Evolutionary conservation across 2,888 invertebrate species (phyloP).

Genomic region (Lasioglossum calceatum): DNA sequence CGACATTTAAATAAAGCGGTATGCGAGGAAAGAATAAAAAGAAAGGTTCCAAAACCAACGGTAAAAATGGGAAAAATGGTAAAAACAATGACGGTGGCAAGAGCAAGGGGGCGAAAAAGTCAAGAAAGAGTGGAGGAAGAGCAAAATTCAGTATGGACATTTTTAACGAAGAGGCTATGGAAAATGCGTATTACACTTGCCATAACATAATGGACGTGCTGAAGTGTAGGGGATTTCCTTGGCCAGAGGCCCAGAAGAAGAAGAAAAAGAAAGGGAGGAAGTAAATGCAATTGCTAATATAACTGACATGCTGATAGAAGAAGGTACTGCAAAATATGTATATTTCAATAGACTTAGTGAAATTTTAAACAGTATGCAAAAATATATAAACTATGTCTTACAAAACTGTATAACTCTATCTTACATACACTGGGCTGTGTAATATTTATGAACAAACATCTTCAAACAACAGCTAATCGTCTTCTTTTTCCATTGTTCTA

Average conservation of each 20-base stretch:
- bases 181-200: conserved; percentile 96
- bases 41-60: conserved; percentile 56
- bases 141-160: conserved; percentile 92
- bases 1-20: conserved; percentile 42
- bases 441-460: not conserved
- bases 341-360: not conserved
- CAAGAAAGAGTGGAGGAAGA: conserved; percentile 86
- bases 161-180: conserved; percentile 95
- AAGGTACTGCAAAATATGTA: conserved; percentile 37
- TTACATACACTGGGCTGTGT: not conserved
- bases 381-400: conserved; percentile 22
- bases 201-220: conserved; percentile 96
- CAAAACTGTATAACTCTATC: not conserved
- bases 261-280: conserved; percentile 93
- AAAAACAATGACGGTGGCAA: conserved; percentile 84
- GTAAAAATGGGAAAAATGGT: conserved; percentile 69
- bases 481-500: conserved; percentile 16
- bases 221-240: conserved; percentile 94
- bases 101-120: conserved; percentile 85
- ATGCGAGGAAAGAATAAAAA: conserved; percentile 70
- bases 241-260: conserved; percentile 94
- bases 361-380: conserved; percentile 7
- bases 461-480: conserved; percentile 9
- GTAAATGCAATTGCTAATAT: conserved; percentile 70
- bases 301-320: not conserved